A percentile compares a stretch with the other conserved stretches of the same genome.
phyloP scores from a whole-genome alignment of 1,140 invertebrate genomes.

The Pentalonia nigronervosa region DNA sequence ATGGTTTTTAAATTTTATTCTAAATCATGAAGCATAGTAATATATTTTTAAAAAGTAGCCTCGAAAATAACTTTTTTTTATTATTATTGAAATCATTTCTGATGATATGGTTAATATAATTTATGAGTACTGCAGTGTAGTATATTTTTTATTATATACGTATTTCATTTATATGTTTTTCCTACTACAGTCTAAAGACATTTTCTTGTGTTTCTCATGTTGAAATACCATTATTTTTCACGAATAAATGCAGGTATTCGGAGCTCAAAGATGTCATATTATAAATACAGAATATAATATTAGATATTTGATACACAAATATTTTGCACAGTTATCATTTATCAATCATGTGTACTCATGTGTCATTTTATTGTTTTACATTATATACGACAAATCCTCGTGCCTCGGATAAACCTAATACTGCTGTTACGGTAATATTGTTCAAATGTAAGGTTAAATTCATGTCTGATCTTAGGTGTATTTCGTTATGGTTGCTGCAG shows the following conservation, averaged over 20 bases:
- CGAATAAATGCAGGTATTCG: background rate
- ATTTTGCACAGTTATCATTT: background rate
- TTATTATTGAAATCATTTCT: background rate
- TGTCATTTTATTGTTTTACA: slow-evolving; percentile 16
- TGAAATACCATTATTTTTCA: background rate
- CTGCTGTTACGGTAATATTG: background rate
- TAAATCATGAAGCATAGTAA: background rate
- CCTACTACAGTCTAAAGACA: background rate
- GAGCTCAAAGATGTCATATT: background rate
- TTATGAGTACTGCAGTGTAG: background rate
- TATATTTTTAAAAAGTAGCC: background rate
- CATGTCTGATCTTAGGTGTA: background rate
- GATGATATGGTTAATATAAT: background rate
- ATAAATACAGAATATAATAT: background rate
- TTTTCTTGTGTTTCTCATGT: background rate
- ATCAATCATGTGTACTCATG: background rate
- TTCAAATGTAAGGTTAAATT: background rate
- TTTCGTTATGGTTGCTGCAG: background rate
- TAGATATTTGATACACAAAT: background rate
- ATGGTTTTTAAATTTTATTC: background rate
- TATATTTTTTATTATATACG: background rate
- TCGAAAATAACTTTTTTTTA: background rate
- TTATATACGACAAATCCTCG: background rate
- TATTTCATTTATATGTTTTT: background rate
- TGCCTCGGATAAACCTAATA: background rate